A percentile compares a stretch with the other conserved stretches of the same genome.
phyloP scores from a whole-genome alignment of 2,797 vertebrate genomes.

The Hippopotamyrus pictus region DNA sequence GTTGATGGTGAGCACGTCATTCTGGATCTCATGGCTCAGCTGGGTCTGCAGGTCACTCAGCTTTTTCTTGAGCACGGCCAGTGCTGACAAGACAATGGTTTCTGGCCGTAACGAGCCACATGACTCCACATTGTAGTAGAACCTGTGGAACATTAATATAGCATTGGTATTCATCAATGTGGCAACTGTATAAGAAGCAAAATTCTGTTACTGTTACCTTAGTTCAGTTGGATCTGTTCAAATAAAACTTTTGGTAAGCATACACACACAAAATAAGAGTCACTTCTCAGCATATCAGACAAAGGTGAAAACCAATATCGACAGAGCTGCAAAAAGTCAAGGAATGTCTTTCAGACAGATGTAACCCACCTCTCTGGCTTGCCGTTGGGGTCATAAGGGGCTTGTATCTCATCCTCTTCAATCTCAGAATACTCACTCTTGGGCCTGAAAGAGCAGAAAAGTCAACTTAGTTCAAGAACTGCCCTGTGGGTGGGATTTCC shows the following conservation, averaged over 20 bases:
- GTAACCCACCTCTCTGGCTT: conserved; percentile 83
- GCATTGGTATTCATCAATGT: background rate
- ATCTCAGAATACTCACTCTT: conserved; percentile 98
- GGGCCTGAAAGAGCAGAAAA: conserved; percentile 64
- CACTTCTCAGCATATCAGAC: background rate
- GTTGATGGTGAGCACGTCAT: conserved; percentile 94
- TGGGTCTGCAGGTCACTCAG: conserved; percentile 94
- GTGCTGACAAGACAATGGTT: conserved; percentile 88
- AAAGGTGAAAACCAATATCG: background rate
- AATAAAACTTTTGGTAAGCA: background rate
- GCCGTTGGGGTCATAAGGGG: conserved; percentile 88
- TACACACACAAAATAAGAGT: background rate
- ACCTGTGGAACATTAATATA: conserved; percentile 56
- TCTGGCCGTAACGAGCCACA: conserved; percentile 91
- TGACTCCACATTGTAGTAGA: conserved; percentile 94
- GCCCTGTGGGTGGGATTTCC: background rate
- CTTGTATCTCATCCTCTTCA: conserved; percentile 88
- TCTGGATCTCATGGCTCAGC: conserved; percentile 95
- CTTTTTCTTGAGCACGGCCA: conserved; percentile 93
- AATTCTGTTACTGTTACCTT: background rate
- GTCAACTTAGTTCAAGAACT: background rate
- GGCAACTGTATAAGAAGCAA: background rate
- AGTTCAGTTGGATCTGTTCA: background rate
- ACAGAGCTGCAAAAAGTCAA: background rate
- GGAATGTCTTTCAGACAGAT: background rate